Evolutionary conservation across 2,797 vertebrate species (phyloP).

Genomic region (Gymnocypris eckloni): DNA sequence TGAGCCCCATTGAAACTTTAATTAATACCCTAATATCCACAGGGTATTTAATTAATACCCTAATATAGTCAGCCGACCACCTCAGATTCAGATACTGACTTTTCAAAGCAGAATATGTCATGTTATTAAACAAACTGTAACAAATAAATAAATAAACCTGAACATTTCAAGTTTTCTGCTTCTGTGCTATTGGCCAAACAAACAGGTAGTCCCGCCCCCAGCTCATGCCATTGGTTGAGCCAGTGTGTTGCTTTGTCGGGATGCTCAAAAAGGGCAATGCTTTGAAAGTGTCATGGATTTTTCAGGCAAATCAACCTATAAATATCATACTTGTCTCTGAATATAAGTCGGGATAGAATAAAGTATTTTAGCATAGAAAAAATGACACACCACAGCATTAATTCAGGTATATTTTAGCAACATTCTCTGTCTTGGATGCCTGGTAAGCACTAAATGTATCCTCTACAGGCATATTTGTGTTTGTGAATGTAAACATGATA

Average conservation of each 20-base stretch:
- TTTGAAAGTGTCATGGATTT: not conserved
- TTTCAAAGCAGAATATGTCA: not conserved
- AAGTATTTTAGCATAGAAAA: not conserved
- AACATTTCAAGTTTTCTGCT: not conserved
- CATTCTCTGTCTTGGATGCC: not conserved
- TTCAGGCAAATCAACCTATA: not conserved
- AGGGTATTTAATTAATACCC: not conserved
- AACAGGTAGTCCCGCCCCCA: not conserved
- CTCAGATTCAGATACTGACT: not conserved
- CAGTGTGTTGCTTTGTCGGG: not conserved
- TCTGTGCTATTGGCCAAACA: not conserved
- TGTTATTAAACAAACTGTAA: not conserved
- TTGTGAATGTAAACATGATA: not conserved
- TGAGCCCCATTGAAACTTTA: not conserved
- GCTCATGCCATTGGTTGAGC: not conserved
- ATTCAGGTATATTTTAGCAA: slow-evolving; percentile 24
- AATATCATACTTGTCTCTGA: slow-evolving; percentile 2
- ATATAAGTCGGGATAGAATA: not conserved
- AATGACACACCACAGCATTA: not conserved
- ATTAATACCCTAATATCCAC: not conserved
- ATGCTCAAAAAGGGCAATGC: not conserved
- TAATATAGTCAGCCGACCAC: not conserved
- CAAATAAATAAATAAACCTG: not conserved
- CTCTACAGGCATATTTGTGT: slow-evolving; percentile 8
- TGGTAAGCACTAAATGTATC: not conserved